Evolutionary conservation across 2,797 vertebrate species (phyloP).

Genomic region (Pygocentrus nattereri): DNA sequence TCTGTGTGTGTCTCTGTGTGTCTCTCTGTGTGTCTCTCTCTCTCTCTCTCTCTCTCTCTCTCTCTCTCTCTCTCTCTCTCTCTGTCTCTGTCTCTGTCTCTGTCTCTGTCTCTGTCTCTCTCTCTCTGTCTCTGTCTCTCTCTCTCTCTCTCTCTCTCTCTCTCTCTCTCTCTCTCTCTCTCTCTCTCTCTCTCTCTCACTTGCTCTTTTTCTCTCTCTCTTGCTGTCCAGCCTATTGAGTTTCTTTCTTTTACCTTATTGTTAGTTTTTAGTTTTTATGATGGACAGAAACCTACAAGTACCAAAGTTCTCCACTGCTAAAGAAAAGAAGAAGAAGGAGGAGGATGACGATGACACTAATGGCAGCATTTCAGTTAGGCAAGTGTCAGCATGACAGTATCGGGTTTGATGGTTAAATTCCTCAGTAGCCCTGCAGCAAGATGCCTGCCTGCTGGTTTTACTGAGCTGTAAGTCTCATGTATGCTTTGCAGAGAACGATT

Average conservation of each 20-base stretch:
- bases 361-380: conserved; percentile 34
- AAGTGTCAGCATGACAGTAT: conserved; percentile 58
- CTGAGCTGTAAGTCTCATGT: neutral
- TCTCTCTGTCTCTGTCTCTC: neutral
- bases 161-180: neutral
- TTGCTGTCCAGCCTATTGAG: no score
- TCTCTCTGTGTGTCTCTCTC: no score
- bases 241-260: conserved; percentile 1
- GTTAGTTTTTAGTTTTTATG: neutral
- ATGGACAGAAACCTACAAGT: conserved; percentile 8
- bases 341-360: conserved; percentile 9
- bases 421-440: neutral
- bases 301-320: neutral
- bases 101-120: neutral
- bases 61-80: neutral
- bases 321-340: neutral
- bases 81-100: neutral
- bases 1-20: no score
- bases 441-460: conserved; percentile 11
- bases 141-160: neutral
- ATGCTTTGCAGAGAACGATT: neutral
- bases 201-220: neutral
- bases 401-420: conserved; percentile 43
- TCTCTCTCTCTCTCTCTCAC: neutral
- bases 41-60: neutral